Evolutionary conservation across 2,113 vertebrate genomes (phyloP).

Genomic region (Leptosomus discolor): DNA sequence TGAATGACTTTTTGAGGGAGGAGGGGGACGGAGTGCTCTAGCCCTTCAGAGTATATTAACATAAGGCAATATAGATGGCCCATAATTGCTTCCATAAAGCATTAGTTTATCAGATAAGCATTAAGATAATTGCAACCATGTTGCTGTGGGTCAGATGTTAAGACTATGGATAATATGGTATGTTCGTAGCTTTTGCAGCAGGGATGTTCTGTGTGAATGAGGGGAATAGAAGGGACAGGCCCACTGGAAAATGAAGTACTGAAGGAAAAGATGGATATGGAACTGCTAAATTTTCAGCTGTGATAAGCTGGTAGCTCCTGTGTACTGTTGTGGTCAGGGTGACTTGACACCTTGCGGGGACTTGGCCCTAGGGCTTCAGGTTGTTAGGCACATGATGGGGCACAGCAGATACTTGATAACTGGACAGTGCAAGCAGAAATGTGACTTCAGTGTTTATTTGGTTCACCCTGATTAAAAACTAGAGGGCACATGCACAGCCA

Average conservation of each 20-base stretch:
- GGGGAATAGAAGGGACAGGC: not conserved
- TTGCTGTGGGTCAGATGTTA: not conserved
- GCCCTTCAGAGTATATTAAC: not conserved
- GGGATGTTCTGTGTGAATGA: not conserved
- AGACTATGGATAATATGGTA: not conserved
- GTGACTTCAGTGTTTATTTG: not conserved
- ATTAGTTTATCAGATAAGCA: not conserved
- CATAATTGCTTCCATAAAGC: not conserved
- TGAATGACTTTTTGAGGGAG: not conserved
- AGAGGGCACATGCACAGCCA: not conserved
- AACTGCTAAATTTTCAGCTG: not conserved
- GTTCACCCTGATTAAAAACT: not conserved
- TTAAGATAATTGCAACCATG: not conserved
- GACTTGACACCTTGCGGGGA: not conserved
- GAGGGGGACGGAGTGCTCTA: not conserved
- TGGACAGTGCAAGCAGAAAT: not conserved
- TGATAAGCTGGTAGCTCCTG: not conserved
- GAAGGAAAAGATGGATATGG: not conserved
- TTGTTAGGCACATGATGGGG: fast-evolving
- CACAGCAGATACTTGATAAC: not conserved
- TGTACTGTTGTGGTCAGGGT: not conserved
- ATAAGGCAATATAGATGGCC: not conserved
- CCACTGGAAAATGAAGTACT: not conserved
- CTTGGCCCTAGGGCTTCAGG: not conserved
- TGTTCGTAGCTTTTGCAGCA: not conserved